A percentile compares a stretch with the other conserved stretches of the same genome.
phyloP scores from a whole-genome alignment of 2,797 vertebrate species.

The Coracias cyanogaster region DNA sequence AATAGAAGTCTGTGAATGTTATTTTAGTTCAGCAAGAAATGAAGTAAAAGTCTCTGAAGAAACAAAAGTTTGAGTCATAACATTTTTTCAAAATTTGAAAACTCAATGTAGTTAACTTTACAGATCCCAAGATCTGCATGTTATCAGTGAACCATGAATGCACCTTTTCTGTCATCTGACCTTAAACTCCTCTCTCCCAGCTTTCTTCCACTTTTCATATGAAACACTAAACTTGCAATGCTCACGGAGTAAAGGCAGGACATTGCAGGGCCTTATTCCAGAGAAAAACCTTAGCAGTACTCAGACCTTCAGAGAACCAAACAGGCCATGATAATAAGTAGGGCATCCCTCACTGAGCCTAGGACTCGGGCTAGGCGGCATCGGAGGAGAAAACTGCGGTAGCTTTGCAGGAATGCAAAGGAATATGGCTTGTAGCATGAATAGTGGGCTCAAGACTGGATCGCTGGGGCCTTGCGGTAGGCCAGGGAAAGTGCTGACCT shows the following conservation, averaged over 20 bases:
- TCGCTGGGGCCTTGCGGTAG: neutral
- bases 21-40: neutral
- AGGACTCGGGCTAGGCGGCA: neutral
- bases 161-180: neutral
- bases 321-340: neutral
- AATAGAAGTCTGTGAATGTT: neutral
- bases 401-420: neutral
- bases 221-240: neutral
- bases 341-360: neutral
- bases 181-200: neutral
- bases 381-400: neutral
- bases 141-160: neutral
- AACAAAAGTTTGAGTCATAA: neutral
- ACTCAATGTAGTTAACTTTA: neutral
- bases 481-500: neutral
- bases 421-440: neutral
- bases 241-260: neutral
- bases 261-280: neutral
- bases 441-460: fast-evolving
- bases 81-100: neutral
- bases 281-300: neutral
- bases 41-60: neutral
- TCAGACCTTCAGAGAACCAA: neutral
- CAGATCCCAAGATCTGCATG: neutral
- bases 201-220: neutral